These are phyloP conservation scores for Herpailurus yagouaroundi DNA, from an alignment of 2,113 vertebrate species.

Conservation along the genomic window DNA sequence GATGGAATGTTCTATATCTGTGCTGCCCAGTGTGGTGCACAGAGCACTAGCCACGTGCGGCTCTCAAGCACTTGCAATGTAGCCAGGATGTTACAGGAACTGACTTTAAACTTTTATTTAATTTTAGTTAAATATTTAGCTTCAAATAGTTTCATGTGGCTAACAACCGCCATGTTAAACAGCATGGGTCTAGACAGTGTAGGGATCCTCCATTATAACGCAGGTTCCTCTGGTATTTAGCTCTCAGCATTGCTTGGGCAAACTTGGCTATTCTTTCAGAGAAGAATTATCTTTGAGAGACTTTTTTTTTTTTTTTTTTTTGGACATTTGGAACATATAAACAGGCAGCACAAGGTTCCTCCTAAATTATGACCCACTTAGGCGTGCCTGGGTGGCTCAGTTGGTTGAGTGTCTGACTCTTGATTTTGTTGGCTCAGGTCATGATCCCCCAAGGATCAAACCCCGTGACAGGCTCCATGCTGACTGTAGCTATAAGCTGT, in stretches of 20 bases:
- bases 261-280: not conserved
- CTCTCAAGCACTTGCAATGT: not conserved
- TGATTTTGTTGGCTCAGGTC: no score
- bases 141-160: not conserved
- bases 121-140: conserved; percentile 19
- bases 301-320: not conserved
- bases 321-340: not conserved
- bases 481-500: no score
- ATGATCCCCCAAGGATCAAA: no score
- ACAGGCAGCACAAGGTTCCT: not conserved
- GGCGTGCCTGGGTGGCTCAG: no score
- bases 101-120: conserved; percentile 25
- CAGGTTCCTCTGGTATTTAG: not conserved
- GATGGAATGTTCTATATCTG: not conserved
- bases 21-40: not conserved
- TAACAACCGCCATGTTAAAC: not conserved
- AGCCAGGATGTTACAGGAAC: not conserved
- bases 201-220: not conserved
- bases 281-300: not conserved
- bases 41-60: not conserved
- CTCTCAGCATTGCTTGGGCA: not conserved
- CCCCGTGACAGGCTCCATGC: no score
- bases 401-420: no score
- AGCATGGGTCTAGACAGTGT: not conserved
- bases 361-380: conserved; percentile 22